Conservation (phyloP, 2,113 vertebrate genomes). For the Tenebrosternarchus preto region DNA sequence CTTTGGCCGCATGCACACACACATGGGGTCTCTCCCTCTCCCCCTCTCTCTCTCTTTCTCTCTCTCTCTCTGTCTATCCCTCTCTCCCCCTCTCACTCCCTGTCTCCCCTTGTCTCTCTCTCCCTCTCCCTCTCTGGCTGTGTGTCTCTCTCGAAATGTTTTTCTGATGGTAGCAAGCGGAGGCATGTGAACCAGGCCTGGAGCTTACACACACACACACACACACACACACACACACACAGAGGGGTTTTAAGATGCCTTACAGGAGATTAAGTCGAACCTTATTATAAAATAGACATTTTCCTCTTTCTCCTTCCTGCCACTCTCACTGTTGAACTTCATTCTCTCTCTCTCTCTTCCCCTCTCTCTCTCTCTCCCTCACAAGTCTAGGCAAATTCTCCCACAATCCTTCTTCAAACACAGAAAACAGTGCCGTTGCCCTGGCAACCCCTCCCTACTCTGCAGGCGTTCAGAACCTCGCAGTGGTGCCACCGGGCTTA, state of each 20-base stretch:
- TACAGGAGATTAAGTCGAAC: constrained; percentile 77
- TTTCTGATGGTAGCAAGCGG: constrained; percentile 71
- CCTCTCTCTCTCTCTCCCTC: constrained; percentile 35
- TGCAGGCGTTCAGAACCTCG: constrained; percentile 41
- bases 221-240: background rate
- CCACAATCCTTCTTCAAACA: constrained; percentile 59
- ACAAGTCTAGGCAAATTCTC: constrained; percentile 59
- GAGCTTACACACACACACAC: background rate
- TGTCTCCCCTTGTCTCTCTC: constrained; percentile 19
- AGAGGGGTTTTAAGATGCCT: constrained; percentile 68
- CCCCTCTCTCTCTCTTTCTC: constrained; percentile 50
- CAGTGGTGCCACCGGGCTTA: constrained; percentile 40
- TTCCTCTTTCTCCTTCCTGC: constrained; percentile 56
- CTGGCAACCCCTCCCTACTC: constrained; percentile 4
- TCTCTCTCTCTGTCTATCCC: constrained; percentile 28
- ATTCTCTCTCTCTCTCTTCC: constrained; percentile 13
- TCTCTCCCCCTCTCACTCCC: background rate
- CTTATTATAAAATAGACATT: constrained; percentile 70
- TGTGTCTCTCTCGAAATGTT: constrained; percentile 70
- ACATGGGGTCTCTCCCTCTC: background rate
- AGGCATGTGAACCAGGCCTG: constrained; percentile 68
- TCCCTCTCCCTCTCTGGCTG: background rate
- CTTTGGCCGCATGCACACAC: background rate
- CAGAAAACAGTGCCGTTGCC: constrained; percentile 17
- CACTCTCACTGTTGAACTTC: constrained; percentile 37